Evolutionary conservation across 2,113 vertebrate species (phyloP), one percentile per base, ranked within the genome.

Genomic region (Montifringilla adamsi): DNA sequence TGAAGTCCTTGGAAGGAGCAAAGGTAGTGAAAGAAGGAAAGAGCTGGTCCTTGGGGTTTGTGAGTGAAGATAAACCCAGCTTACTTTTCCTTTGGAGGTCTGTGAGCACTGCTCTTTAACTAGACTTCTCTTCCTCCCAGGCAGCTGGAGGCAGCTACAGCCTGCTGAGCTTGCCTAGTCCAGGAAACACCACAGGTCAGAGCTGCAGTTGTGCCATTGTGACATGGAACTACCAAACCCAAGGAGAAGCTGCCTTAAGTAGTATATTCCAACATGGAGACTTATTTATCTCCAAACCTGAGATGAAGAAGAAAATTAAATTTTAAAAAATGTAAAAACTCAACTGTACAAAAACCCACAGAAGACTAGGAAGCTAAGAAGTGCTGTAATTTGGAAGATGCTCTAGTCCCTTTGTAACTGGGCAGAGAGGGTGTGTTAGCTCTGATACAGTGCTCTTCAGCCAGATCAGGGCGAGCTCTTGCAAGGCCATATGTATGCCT

Each of bases 1-100:
- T 63, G 68, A 92, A 93, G 75, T 70, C 60, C 27, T 72, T 72
- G 35, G 62, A 79, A 86, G 55, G 63, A 89, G 27, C 68, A 94
- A 66, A 82, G 49, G 43, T 89, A 62, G 46, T 78, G 22, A 86
- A 53, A 69, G 35, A 62, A 67, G 72, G 44, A 81, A 77, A 66
- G 27, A 89, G 15, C 23, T 87, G 28, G 27, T 74, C 12, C 62
- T 43, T 41, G 62, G 41, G 46, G 78, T 56, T 87, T 81, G 44
- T 80, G 53, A 62, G 66, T 72, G 67, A 87, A 70, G 81, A 83
- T 55, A 72, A 68, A 89, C 41, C 76, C 18, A 27, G 37, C 22
- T 75, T 87, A 18, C 16, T 87, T 66, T 85, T 82, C 66, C 62
- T 80, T 85, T 19, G 37, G 47, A 75, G 31, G 35, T 24, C 37